Base-by-base conservation (phyloP, 2,797 vertebrate genomes). In the Caiman crocodilus region DNA sequence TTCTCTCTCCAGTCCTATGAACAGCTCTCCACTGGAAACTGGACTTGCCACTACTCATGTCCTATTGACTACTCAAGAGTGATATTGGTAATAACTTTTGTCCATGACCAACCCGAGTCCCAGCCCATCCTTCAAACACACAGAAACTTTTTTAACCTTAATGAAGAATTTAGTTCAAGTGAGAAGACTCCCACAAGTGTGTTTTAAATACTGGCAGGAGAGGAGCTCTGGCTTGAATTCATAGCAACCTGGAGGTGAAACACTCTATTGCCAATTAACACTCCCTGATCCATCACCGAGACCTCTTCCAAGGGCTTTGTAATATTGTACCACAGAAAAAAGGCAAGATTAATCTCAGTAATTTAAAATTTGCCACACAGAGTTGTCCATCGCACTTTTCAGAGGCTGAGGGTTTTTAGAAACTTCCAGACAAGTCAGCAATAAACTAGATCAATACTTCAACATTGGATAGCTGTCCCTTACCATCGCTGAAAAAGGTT, bases 71-170 rank as follows among this genome's bases (percentile, higher is more conserved):
- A 32, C 32, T 13, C 20, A 71, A 42, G 30, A 69, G 20, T 35
- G 23, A 35, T 10, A 21, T 10, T 69, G 20, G 9, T 42, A 42
- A 42, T 42, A 42, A 42, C 9, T 42, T 42, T 42, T 42, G 42
- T 42, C 42, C 9, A 10, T 42, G 42, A 42, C 26, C 55, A 15
- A 28, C 15, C 10, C 75, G 9, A 0, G 57, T 21, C 3, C 1
- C 57, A 3, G 28, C n/a, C 11, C 56, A 6, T 1, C 17, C 32
- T 61, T 63, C 69, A 59, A 63, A 57, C 59, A 78, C 76, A 85
- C 58, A 58, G n/a, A 2, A 57, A 32, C 58, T 63, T 2, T 0
- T 18, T 57, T 3, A 0, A 0, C 4, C 23, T 28, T 42, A 55
- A 78, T 76, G 11, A 74, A 32, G 25, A 6, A 0, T 10, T 73